A percentile compares a stretch with the other conserved stretches of the same genome.
Conservation (phyloP, 2,888 invertebrate species). For the Cephus pygmeus region DNA sequence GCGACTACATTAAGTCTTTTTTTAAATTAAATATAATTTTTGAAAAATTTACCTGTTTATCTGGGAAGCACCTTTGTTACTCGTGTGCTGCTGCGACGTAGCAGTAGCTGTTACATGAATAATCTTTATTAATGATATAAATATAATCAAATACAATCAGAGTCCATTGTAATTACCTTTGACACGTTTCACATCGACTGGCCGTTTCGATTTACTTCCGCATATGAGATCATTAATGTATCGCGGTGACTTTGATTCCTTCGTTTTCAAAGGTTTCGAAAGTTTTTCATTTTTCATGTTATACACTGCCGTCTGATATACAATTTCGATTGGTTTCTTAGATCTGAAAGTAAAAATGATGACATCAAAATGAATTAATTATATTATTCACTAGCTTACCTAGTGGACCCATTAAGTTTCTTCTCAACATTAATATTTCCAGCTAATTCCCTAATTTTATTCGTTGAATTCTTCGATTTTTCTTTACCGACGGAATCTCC, state of each 20-base stretch:
- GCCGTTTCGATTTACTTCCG: conserved; percentile 44
- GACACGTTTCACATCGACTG: conserved; percentile 12
- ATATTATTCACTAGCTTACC: background rate
- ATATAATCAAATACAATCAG: background rate
- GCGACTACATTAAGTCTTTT: background rate
- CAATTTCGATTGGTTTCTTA: conserved; percentile 53
- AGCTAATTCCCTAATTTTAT: background rate
- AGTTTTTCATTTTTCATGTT: conserved; percentile 57
- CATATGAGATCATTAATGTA: conserved; percentile 53
- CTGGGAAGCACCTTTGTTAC: conserved; percentile 16
- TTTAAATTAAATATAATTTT: no score
- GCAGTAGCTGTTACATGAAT: conserved; percentile 5
- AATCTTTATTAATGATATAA: background rate
- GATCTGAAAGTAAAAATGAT: conserved; percentile 29
- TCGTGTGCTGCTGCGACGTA: conserved; percentile 13
- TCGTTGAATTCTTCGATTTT: background rate
- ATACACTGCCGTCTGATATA: conserved; percentile 55
- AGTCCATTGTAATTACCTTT: conserved; percentile 7
- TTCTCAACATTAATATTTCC: background rate
- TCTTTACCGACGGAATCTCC: background rate
- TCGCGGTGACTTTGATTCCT: conserved; percentile 46
- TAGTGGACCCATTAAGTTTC: background rate
- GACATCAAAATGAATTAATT: background rate
- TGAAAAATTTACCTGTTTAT: conserved; percentile 8
- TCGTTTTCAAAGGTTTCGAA: conserved; percentile 41